These are phyloP conservation scores for Ranitomeya variabilis DNA, from an alignment of 2,113 vertebrate genomes.

Conservation along the genomic window DNA sequence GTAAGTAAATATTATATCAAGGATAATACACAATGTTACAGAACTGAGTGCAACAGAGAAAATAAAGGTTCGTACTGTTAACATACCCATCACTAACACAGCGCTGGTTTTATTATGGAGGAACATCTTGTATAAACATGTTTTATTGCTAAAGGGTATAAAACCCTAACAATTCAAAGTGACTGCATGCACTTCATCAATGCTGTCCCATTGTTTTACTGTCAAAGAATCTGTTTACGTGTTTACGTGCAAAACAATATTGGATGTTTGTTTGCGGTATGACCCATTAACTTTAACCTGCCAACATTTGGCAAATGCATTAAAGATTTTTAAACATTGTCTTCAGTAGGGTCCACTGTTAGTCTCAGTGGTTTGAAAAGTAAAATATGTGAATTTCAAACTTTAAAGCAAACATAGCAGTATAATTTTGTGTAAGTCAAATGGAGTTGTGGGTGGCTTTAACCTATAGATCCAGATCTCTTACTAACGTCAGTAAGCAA, in stretches of 20 bases:
- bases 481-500: no score
- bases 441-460: neutral
- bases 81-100: neutral
- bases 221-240: constrained; percentile 29
- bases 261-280: constrained; percentile 33
- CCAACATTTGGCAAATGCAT: constrained; percentile 24
- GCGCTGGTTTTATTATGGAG: neutral
- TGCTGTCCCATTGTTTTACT: constrained; percentile 30
- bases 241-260: constrained; percentile 23
- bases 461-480: neutral
- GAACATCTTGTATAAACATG: neutral
- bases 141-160: constrained; percentile 9
- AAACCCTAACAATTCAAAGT: constrained; percentile 2
- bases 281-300: constrained; percentile 24
- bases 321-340: constrained; percentile 29
- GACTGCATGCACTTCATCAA: constrained; percentile 34
- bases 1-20: no score
- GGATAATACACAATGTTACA: no score
- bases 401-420: neutral
- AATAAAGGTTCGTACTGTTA: neutral
- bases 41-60: neutral
- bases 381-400: constrained; percentile 1
- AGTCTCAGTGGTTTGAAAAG: neutral
- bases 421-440: neutral
- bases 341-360: neutral